Evolutionary conservation across 2,113 vertebrate genomes (phyloP), one percentile per base, ranked within the genome.

Genomic region (Nestor notabilis): DNA sequence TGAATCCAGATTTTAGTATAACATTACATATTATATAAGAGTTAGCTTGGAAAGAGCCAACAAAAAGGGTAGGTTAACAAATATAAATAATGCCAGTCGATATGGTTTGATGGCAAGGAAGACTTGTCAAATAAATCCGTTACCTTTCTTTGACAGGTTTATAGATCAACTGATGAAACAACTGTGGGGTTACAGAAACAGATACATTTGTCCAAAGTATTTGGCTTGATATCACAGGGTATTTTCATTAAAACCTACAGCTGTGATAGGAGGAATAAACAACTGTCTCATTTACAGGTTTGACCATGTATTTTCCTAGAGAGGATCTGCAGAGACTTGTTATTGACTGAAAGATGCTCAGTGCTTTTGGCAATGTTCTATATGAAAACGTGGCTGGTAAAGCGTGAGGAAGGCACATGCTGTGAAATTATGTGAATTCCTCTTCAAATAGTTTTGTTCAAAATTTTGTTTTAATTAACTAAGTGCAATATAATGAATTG

Each of bases 171-270:
- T 72, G 87, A 37, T 91, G 70, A 85, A 96, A 89, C 77, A 69
- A 65, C 65, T 89, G 65, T 44, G 66, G 84, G 47, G n/a, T 79
- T 85, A 60, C 44, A 68, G 74, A 66, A 81, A 47, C 74, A 72
- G 72, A 94, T 95, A 84, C 3, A 65, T 87, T 95, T 94, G 78
- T 89, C 77, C 56, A 3, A 61, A 91, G 39, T 69, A 83, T 87
- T 87, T 95, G 47, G 11, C 74, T 79, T 82, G n/a, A 49, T 71
- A 69, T 79, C 33, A 3, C 24, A 69, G 72, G 29, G 43, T 68
- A 81, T 87, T 95, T 91, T 87, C 69, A 89, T 95, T 84, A 95
- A 96, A 96, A 92, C 65, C 53, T 91, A 71, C 60, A 87, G 65
- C 47, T 90, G 43, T 83, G 74, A 87, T 79, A 72, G 58, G 41